A percentile compares a stretch with the other conserved stretches of the same genome.
phyloP scores from a whole-genome alignment of 1,140 invertebrate species.

The Trialeurodes vaporariorum region DNA sequence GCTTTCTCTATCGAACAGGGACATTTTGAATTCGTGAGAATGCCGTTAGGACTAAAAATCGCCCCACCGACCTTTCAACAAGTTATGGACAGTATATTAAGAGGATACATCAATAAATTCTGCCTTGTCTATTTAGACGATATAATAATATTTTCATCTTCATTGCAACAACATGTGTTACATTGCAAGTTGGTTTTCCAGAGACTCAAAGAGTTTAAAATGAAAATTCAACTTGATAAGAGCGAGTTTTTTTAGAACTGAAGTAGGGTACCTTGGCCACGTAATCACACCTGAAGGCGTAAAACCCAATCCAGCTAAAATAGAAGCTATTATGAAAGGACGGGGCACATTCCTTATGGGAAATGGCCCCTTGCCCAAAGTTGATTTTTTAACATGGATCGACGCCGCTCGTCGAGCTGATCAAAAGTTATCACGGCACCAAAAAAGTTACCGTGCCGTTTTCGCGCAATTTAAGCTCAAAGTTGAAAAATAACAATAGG shows the following conservation, averaged over 20 bases:
- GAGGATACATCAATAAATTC: conserved; percentile 18
- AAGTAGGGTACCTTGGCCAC: conserved; percentile 8
- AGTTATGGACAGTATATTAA: conserved; percentile 31
- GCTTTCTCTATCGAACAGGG: conserved; percentile 34
- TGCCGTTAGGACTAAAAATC: conserved; percentile 36
- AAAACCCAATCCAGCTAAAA: conserved; percentile 11
- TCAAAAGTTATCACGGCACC: too few relatives aligned
- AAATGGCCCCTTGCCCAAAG: too few relatives aligned
- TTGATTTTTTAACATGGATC: too few relatives aligned
- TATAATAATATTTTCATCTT: conserved; percentile 1
- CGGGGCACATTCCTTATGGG: too few relatives aligned
- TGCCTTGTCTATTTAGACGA: conserved; percentile 18
- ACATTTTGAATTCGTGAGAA: conserved; percentile 32
- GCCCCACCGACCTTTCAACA: conserved; percentile 36
- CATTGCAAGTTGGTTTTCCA: neutral
- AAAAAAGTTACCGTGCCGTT: too few relatives aligned
- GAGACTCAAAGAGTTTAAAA: conserved; percentile 1
- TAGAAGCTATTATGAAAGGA: neutral
- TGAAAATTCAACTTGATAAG: conserved; percentile 13
- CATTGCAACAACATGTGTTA: neutral
- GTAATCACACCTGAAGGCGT: conserved; percentile 6
- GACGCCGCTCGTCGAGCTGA: too few relatives aligned
- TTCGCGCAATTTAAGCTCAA: too few relatives aligned
- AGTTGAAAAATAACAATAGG: too few relatives aligned
- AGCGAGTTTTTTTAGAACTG: conserved; percentile 2